Base-by-base conservation (phyloP, 2,888 invertebrate species). In the Pinctada fucata region DNA sequence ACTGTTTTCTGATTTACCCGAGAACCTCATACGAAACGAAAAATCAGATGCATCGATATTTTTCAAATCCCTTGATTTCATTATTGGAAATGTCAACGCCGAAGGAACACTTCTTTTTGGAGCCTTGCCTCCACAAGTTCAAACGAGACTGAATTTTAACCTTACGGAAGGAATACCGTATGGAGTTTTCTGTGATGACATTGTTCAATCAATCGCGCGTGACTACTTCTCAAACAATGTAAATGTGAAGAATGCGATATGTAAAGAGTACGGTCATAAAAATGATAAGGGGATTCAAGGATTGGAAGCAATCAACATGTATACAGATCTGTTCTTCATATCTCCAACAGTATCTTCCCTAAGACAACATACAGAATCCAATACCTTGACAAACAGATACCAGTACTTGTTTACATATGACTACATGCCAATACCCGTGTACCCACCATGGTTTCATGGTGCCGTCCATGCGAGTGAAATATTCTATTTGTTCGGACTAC, bases 261-360 rank as follows among this genome's bases (percentile, higher is more conserved):
- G 79, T 69, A 31, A 63, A 16, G 76, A 79, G 52, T 79, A 79
- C 49, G 68, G 69, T 49, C 70, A 63, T 47, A 13, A 72, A 16
- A 31, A 31, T 31, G 47, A 78, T 52, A 31, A 52, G 1, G 72
- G 45, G 31, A 72, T 75, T 52, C 74, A 75, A 71, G 66, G 75
- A 8, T 13, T 66, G 13, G 72, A 78, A 51, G 63, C 68, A 8
- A 3, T 76, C 10, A 31, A 75, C 13, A 74, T 80, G 75, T 72
- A 74, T 48, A 69, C 75, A 0, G 80, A 80, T 75, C 8, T 75
- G 3, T 72, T 72, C 51, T 80, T 80, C 58, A 68, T 78, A 5
- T 49, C 69, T 5, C 80, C 78, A 3, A 45, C 80, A n/a, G 51
- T 78, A 16, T 10, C 47, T 0, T 16, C 74, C 45, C 51, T 78